phyloP scores from a whole-genome alignment of 2,797 vertebrate species.

The Cephalopachus bancanus region DNA sequence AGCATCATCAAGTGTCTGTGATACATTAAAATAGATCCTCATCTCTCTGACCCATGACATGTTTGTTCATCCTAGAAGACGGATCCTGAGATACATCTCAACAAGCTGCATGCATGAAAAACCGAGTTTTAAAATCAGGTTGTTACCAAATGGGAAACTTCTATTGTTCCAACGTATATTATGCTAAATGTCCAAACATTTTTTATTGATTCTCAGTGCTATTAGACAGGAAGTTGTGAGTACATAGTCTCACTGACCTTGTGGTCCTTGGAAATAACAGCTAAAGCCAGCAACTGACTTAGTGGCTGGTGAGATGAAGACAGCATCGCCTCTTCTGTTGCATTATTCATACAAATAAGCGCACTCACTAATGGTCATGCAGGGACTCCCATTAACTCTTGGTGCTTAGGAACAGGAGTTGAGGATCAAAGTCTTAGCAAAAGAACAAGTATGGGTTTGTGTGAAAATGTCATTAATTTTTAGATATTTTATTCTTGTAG shows the following conservation, averaged over 20 bases:
- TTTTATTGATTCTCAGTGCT: slow-evolving; percentile 83
- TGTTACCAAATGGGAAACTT: slow-evolving; percentile 75
- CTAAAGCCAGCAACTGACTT: slow-evolving; percentile 83
- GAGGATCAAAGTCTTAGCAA: slow-evolving; percentile 45
- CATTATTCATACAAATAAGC: slow-evolving; percentile 84
- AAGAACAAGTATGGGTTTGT: neutral
- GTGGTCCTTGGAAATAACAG: slow-evolving; percentile 84
- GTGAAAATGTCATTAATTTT: neutral
- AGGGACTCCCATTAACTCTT: slow-evolving; percentile 75
- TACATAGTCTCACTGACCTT: slow-evolving; percentile 85
- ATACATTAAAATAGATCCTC: slow-evolving; percentile 67
- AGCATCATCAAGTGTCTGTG: slow-evolving; percentile 35
- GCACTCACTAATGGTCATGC: slow-evolving; percentile 65
- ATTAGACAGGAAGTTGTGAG: slow-evolving; percentile 82
- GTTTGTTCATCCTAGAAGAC: slow-evolving; percentile 66
- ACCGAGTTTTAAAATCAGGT: slow-evolving; percentile 66
- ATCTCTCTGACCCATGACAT: slow-evolving; percentile 54
- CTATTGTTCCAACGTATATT: slow-evolving; percentile 78
- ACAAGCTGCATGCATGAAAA: slow-evolving; percentile 59
- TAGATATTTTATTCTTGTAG: neutral
- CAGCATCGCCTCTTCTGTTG: slow-evolving; percentile 73
- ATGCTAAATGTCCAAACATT: slow-evolving; percentile 79
- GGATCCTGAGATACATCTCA: slow-evolving; percentile 59
- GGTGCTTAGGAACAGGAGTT: slow-evolving; percentile 54
- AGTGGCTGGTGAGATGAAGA: slow-evolving; percentile 71